These are phyloP conservation scores for Isichthys henryi DNA, from an alignment of 2,113 vertebrate genomes.

Conservation along the genomic window DNA sequence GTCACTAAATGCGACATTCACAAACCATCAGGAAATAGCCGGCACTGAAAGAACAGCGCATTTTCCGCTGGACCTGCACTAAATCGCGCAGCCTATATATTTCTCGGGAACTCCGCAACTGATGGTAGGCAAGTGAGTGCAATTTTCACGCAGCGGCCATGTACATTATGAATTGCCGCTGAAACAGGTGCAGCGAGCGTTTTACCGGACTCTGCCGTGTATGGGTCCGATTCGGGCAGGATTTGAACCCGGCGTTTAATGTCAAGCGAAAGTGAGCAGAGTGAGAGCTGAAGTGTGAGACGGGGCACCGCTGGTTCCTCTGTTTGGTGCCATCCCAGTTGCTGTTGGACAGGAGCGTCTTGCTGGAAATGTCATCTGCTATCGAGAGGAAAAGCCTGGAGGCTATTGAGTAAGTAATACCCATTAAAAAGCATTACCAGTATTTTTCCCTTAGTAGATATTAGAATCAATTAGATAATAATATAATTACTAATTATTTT, in stretches of 20 bases:
- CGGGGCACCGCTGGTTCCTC: background rate
- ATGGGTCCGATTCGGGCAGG: background rate
- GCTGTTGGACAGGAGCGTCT: constrained; percentile 25
- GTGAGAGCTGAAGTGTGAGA: background rate
- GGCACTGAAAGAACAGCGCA: background rate
- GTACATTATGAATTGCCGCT: background rate
- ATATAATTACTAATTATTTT: background rate
- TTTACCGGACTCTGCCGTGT: background rate
- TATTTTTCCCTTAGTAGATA: background rate
- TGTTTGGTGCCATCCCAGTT: background rate
- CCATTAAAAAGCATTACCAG: background rate
- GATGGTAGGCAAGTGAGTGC: background rate
- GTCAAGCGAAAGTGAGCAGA: background rate
- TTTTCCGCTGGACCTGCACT: background rate
- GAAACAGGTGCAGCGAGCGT: constrained; percentile 46
- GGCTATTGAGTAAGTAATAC: constrained; percentile 79
- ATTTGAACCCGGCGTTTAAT: background rate
- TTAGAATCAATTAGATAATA: background rate
- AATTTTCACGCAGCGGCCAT: background rate
- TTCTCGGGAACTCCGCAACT: background rate
- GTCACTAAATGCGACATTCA: background rate
- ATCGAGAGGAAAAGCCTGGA: constrained; percentile 94
- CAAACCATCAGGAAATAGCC: background rate
- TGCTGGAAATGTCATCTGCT: constrained; percentile 76
- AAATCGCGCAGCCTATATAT: background rate